These are phyloP conservation scores for Mus pahari DNA, from an alignment of 2,113 vertebrate genomes.

Conservation along the genomic window DNA sequence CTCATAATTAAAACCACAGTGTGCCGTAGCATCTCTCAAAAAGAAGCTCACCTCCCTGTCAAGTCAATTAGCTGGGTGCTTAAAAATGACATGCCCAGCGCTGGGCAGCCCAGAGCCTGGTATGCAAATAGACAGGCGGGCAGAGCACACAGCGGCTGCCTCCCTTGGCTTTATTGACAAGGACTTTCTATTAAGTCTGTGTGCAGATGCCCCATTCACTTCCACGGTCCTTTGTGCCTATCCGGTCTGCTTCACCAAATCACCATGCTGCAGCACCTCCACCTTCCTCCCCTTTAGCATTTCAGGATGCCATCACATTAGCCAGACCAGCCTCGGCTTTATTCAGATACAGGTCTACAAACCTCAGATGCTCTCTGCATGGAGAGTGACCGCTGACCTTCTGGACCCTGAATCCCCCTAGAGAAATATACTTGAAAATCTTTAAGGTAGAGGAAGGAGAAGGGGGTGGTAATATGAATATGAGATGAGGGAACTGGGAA, in stretches of 20 bases:
- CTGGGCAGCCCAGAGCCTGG: constrained; percentile 80
- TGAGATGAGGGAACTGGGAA: no score
- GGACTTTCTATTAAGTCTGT: constrained; percentile 55
- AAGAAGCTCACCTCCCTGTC: constrained; percentile 71
- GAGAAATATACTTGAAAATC: constrained; percentile 32
- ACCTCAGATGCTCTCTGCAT: constrained; percentile 59
- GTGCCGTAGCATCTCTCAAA: constrained; percentile 63
- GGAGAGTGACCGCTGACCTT: constrained; percentile 68
- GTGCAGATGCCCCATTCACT: constrained; percentile 30
- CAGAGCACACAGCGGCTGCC: neutral
- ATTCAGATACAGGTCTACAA: constrained; percentile 62
- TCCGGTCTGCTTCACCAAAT: neutral
- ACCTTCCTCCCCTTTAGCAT: constrained; percentile 44
- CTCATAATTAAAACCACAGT: constrained; percentile 84
- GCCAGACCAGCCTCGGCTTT: neutral
- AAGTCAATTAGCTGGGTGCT: constrained; percentile 86
- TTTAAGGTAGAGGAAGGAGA: neutral
- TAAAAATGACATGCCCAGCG: constrained; percentile 82
- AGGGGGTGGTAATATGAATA: neutral
- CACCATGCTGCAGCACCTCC: neutral
- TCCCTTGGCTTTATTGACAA: constrained; percentile 34
- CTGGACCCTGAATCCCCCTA: constrained; percentile 54
- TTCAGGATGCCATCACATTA: constrained; percentile 70
- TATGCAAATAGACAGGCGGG: constrained; percentile 70
- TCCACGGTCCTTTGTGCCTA: constrained; percentile 27